Evolutionary conservation across 2,113 vertebrate species (phyloP).

Genomic region (Gorsachius goisagi): DNA sequence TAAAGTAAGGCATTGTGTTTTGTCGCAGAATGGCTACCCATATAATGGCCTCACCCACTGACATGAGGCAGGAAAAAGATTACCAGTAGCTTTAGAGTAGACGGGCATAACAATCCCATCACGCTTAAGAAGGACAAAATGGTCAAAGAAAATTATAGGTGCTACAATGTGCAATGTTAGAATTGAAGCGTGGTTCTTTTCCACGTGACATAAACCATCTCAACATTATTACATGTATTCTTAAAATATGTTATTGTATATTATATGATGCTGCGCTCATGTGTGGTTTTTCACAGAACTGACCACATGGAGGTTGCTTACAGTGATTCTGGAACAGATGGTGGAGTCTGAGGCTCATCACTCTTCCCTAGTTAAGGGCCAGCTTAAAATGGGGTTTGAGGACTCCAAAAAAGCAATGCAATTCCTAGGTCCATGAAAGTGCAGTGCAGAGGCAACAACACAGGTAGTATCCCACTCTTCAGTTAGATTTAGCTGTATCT

Average conservation of each 20-base stretch:
- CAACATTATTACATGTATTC: neutral
- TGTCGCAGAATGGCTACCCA: neutral
- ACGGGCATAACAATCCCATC: neutral
- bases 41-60: neutral
- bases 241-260: neutral
- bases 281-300: neutral
- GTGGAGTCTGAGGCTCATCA: neutral
- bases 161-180: neutral
- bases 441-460: neutral
- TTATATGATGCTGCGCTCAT: neutral
- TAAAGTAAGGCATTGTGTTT: neutral
- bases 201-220: neutral
- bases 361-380: neutral
- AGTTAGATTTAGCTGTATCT: neutral
- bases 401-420: neutral
- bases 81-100: neutral
- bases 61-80: neutral
- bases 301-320: neutral
- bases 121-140: neutral
- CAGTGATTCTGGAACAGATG: neutral
- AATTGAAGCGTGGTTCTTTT: neutral
- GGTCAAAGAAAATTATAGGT: neutral
- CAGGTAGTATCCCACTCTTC: neutral
- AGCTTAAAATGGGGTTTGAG: neutral
- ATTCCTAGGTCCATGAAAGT: neutral